phyloP scores from a whole-genome alignment of 2,888 invertebrate genomes.

The Xestia c-nigrum region DNA sequence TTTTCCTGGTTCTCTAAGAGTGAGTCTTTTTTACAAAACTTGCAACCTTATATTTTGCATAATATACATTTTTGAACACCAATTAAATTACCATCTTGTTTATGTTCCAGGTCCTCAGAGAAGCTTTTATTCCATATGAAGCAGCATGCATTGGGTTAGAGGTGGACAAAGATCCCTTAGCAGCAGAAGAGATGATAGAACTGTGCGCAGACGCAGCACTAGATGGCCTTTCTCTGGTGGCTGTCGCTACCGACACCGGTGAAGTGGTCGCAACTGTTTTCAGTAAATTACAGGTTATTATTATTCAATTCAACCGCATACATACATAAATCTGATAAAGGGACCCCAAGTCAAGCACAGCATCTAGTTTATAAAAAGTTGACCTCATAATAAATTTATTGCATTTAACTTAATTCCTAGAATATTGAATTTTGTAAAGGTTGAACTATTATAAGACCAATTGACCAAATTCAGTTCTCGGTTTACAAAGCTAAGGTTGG shows the following conservation, averaged over 20 bases:
- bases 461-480: no score
- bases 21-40: slow-evolving; percentile 74
- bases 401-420: neutral
- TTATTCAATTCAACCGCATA: neutral
- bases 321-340: neutral
- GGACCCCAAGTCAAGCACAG: neutral
- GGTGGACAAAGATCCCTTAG: slow-evolving; percentile 89
- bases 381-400: neutral
- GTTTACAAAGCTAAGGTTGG: no score
- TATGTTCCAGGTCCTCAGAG: slow-evolving; percentile 81
- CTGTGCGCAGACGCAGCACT: slow-evolving; percentile 90
- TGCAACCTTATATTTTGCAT: neutral
- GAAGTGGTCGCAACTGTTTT: slow-evolving; percentile 91
- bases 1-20: slow-evolving; percentile 90
- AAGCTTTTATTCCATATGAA: slow-evolving; percentile 91
- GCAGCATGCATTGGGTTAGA: slow-evolving; percentile 90
- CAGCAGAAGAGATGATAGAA: slow-evolving; percentile 91
- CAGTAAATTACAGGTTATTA: slow-evolving; percentile 92
- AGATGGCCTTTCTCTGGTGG: slow-evolving; percentile 92
- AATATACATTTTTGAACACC: neutral
- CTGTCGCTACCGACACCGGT: slow-evolving; percentile 88
- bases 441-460: no score
- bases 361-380: neutral
- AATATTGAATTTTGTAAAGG: neutral
- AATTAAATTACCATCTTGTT: neutral